phyloP scores from a whole-genome alignment of 92 coral and sea anemone species.

The Phenganax subtilis region DNA sequence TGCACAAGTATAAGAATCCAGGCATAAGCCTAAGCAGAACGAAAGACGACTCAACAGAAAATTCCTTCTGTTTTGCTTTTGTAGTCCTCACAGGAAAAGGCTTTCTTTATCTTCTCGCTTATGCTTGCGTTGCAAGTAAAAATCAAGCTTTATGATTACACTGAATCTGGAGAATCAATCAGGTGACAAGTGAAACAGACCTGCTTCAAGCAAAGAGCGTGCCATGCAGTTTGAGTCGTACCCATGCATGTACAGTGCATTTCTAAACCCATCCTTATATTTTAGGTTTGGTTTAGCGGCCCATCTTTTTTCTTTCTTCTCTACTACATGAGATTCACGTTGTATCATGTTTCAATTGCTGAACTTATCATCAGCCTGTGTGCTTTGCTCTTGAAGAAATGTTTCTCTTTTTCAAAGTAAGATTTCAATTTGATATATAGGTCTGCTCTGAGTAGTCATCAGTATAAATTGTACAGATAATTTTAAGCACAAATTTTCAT shows the following conservation, averaged over 20 bases:
- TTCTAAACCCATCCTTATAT: neutral
- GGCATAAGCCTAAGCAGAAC: too few relatives aligned
- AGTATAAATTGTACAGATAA: neutral
- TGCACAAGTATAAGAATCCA: too few relatives aligned
- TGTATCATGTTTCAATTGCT: constrained; percentile 72
- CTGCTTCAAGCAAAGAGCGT: neutral
- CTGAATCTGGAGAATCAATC: too few relatives aligned
- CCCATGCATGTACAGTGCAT: too few relatives aligned
- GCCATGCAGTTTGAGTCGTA: neutral
- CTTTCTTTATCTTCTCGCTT: neutral
- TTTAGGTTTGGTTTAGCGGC: constrained; percentile 96
- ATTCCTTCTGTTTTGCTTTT: too few relatives aligned
- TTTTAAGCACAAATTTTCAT: neutral
- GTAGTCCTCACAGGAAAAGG: neutral
- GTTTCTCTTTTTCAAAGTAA: constrained; percentile 75
- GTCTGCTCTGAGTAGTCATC: too few relatives aligned
- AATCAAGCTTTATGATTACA: too few relatives aligned
- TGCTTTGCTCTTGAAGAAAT: constrained; percentile 66
- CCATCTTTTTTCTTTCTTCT: constrained; percentile 89
- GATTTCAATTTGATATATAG: constrained; percentile 16
- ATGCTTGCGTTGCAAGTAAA: neutral
- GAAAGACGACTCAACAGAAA: too few relatives aligned
- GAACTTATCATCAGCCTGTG: constrained; percentile 66
- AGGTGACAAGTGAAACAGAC: too few relatives aligned
- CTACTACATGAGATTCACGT: constrained; percentile 77